Conservation (phyloP, 2,888 invertebrate species). For the Deilephila elpenor region DNA sequence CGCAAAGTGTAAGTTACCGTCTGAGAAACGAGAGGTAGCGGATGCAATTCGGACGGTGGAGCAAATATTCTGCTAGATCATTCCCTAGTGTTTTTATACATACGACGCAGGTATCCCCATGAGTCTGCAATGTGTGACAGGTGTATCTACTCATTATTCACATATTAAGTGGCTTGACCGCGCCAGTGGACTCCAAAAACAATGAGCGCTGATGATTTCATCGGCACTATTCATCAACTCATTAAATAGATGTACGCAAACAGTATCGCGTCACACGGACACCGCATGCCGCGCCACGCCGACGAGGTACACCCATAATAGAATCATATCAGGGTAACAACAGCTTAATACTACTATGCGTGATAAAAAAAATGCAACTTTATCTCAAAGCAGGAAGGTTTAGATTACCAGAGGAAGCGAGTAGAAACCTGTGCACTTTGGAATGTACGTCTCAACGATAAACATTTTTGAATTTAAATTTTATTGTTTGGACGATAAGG, state of each 20-base stretch:
- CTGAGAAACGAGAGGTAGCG: background rate
- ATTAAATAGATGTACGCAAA: conserved; percentile 69
- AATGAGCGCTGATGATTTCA: conserved; percentile 61
- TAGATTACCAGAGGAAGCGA: conserved; percentile 40
- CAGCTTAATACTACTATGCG: conserved; percentile 10
- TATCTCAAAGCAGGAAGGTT: conserved; percentile 37
- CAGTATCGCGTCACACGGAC: conserved; percentile 68
- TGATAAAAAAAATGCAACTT: conserved; percentile 38
- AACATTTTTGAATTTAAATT: conserved; percentile 54
- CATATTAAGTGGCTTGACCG: background rate
- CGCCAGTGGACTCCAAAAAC: conserved; percentile 39
- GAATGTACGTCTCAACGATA: conserved; percentile 51
- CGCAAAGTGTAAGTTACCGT: background rate
- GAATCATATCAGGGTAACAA: conserved; percentile 46
- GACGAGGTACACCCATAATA: conserved; percentile 80
- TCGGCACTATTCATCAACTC: conserved; percentile 58
- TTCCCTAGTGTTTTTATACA: background rate
- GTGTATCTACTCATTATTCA: background rate
- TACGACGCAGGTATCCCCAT: background rate
- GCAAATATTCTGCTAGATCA: background rate
- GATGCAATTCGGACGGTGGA: background rate
- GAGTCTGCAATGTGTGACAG: background rate
- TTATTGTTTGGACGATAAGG: conserved; percentile 46
- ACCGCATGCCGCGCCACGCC: conserved; percentile 69
- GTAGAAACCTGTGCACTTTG: conserved; percentile 53